Percentiles rank a stretch among this genome's conserved stretches.
Conservation (phyloP, 2,888 invertebrate species). For the Pristionchus fissidentatus region DNA sequence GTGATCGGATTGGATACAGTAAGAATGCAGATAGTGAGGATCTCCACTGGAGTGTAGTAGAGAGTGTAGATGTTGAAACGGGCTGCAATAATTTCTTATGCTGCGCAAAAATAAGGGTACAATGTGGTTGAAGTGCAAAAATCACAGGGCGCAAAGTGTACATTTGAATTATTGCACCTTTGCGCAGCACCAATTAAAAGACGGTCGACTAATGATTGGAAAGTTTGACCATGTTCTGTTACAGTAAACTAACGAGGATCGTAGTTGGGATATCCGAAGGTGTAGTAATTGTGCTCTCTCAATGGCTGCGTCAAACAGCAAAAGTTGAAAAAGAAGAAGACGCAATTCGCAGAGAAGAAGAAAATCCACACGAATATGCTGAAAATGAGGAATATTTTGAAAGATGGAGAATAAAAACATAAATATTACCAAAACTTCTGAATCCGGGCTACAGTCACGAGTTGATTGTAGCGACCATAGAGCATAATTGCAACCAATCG, state of each 20-base stretch:
- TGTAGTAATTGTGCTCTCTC: constrained; percentile 69
- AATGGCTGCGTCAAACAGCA: constrained; percentile 74
- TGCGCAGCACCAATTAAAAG: not conserved
- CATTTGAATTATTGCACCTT: not conserved
- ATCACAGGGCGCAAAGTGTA: not conserved
- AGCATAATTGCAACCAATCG: constrained; percentile 73
- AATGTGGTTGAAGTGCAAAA: not conserved
- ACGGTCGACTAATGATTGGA: too few species aligned
- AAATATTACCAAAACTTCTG: constrained; percentile 57
- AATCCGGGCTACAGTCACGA: constrained; percentile 67
- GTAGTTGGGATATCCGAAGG: constrained; percentile 67
- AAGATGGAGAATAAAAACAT: not conserved
- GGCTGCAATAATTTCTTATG: constrained; percentile 31
- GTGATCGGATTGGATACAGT: constrained; percentile 74
- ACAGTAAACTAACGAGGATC: not conserved
- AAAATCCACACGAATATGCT: constrained; percentile 69
- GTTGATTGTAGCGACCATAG: constrained; percentile 68
- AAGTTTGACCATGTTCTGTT: not conserved
- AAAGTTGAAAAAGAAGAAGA: constrained; percentile 65
- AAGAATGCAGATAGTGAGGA: constrained; percentile 69
- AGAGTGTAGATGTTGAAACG: constrained; percentile 69
- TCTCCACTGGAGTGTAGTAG: constrained; percentile 73
- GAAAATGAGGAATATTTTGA: constrained; percentile 41
- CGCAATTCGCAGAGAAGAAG: constrained; percentile 67
- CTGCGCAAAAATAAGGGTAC: not conserved